Percentiles rank a stretch among this genome's conserved stretches.
Evolutionary conservation across 1,140 invertebrate species (phyloP).

Genomic region (Augochlora pura): DNA sequence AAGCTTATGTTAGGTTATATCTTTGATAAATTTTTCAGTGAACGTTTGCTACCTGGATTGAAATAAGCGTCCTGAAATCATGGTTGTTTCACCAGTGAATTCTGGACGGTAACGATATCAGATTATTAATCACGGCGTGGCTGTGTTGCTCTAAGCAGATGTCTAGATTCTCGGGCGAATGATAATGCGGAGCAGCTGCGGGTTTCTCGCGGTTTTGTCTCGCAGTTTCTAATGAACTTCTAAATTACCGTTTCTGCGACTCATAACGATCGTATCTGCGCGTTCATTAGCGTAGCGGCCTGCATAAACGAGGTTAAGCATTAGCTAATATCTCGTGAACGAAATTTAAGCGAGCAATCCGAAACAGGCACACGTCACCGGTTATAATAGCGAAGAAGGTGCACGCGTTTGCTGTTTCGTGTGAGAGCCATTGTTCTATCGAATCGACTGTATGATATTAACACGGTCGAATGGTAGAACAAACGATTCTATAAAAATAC

Average conservation of each 20-base stretch:
- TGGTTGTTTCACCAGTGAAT: no score
- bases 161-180: conserved; percentile 1
- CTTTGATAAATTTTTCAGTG: no score
- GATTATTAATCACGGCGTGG: background rate
- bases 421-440: no score
- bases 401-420: no score
- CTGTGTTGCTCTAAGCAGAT: conserved; percentile 24
- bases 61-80: no score
- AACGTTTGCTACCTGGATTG: no score
- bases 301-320: conserved; percentile 11
- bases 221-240: conserved; percentile 40
- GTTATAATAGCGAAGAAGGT: no score
- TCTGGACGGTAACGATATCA: no score
- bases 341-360: background rate
- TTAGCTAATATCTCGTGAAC: conserved; percentile 9
- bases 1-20: no score
- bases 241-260: conserved; percentile 35
- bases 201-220: background rate
- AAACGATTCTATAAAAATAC: no score
- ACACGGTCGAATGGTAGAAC: no score
- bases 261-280: conserved; percentile 34
- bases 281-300: conserved; percentile 7
- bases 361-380: background rate
- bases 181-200: conserved; percentile 28
- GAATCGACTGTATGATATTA: no score